These are phyloP conservation scores for Phengaris alcon DNA, from an alignment of 2,888 invertebrate species.

Conservation along the genomic window DNA sequence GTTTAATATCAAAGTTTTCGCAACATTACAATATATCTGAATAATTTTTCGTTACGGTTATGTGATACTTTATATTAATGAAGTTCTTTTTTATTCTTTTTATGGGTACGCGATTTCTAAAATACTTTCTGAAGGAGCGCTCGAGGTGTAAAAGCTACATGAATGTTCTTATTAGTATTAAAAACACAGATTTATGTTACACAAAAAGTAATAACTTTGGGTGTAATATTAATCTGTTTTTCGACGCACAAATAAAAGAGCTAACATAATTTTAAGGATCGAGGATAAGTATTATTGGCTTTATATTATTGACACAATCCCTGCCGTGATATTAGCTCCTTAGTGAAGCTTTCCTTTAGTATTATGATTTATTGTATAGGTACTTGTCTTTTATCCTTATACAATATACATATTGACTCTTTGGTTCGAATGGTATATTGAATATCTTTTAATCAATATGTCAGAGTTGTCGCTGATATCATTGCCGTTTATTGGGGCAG, in stretches of 20 bases:
- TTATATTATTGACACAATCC: conserved; percentile 15
- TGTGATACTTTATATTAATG: conserved; percentile 18
- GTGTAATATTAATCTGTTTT: not conserved
- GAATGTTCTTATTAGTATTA: no score
- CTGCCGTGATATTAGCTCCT: conserved; percentile 24
- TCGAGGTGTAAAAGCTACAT: no score
- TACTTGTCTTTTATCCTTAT: conserved; percentile 20
- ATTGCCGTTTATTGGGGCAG: not conserved
- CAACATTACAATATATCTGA: conserved; percentile 21
- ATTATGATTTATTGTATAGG: not conserved
- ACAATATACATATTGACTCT: conserved; percentile 9
- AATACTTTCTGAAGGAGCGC: not conserved
- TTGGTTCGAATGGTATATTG: not conserved
- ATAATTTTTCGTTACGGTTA: conserved; percentile 7
- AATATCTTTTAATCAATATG: conserved; percentile 21
- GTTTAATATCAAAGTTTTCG: conserved; percentile 22
- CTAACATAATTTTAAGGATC: conserved; percentile 13
- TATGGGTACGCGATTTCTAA: not conserved
- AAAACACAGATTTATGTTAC: no score
- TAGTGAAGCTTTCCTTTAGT: conserved; percentile 17
- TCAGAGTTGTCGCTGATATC: not conserved
- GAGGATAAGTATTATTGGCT: conserved; percentile 12
- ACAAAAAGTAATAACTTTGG: no score
- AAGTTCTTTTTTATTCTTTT: conserved; percentile 15
- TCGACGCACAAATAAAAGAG: not conserved